Conservation (phyloP, 2,888 invertebrate genomes). For the Limenitis camilla region DNA sequence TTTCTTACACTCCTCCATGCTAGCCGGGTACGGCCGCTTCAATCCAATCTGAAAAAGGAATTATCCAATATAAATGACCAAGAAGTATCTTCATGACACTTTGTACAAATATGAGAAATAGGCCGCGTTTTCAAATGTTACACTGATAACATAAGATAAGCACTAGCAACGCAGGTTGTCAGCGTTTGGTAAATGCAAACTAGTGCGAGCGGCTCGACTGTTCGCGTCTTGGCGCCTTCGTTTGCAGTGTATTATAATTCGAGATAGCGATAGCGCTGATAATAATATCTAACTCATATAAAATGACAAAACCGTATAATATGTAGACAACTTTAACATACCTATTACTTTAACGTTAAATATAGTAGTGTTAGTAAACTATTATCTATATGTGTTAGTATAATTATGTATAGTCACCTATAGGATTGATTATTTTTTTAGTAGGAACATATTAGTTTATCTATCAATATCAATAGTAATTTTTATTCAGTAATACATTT, state of each 20-base stretch:
- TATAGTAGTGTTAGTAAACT: too few relatives aligned
- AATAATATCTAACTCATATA: conserved; percentile 46
- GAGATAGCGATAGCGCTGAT: conserved; percentile 71
- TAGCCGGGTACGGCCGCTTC: conserved; percentile 70
- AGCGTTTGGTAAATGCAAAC: conserved; percentile 45
- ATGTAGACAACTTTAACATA: too few relatives aligned
- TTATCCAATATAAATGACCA: conserved; percentile 38
- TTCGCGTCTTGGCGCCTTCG: conserved; percentile 48
- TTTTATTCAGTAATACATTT: not conserved
- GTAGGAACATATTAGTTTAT: not conserved
- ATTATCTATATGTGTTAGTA: too few relatives aligned
- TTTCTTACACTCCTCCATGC: conserved; percentile 80
- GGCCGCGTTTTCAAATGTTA: conserved; percentile 39
- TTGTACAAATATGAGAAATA: conserved; percentile 35
- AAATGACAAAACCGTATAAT: conserved; percentile 21
- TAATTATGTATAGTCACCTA: too few relatives aligned
- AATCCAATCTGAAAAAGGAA: conserved; percentile 66
- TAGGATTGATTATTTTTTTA: not conserved
- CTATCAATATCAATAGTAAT: not conserved
- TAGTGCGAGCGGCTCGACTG: conserved; percentile 42
- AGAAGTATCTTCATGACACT: conserved; percentile 31
- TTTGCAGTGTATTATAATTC: conserved; percentile 62
- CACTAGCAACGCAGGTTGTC: conserved; percentile 47
- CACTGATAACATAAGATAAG: conserved; percentile 56
- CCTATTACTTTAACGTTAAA: too few relatives aligned